Base-by-base conservation (phyloP, 2,888 invertebrate species). In the Dilophus febrilis region DNA sequence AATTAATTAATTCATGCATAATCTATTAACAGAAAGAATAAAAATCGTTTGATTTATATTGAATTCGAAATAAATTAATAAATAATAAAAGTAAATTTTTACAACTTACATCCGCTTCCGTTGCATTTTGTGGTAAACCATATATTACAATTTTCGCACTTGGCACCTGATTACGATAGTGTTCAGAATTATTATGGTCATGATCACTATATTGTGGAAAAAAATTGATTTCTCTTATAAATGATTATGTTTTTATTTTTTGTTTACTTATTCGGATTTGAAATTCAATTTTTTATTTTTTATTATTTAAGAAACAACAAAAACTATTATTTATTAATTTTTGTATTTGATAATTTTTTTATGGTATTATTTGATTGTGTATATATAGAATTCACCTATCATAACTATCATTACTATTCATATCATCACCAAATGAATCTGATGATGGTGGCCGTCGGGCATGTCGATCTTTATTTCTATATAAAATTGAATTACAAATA, bases 131-230 rank as follows among this genome's bases (percentile, higher is more conserved):
- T 18, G 78, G 76, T 41, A 83, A 62, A 41, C 80, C 80, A 49
- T 79, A 66, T 46, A 82, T 76, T 66, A 82, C 79, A 41, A 82
- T 76, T 41, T 80, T 82, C 56, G 77, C 77, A 51, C 72, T 71
- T 2, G 75, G 74, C 29, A 66, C 65, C 53, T 71, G 68, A 40
- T 65, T 65, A 47, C 67, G 66, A 53, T 71, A 71, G 45, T 66
- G 65, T 38, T 67, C 66, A 35, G 64, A 57, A 44, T 62, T 53
- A 28, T 50, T 50, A n/a, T n/a, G n/a, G 4, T 52, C 53, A 35
- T 54, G 55, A 37, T 55, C 55, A 7, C 58, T 41, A 18, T 13
- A 36, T 17, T 27, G 26, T 14, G 26, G 13, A 31, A 14, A 31
- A 32, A 31, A 37, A 28, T 13, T 14, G 2, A 16, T 10, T 36